These are phyloP conservation scores for Chironex yamaguchii DNA, from an alignment of 30 jellyfish, hydroid and myxozoan species.

Conservation along the genomic window DNA sequence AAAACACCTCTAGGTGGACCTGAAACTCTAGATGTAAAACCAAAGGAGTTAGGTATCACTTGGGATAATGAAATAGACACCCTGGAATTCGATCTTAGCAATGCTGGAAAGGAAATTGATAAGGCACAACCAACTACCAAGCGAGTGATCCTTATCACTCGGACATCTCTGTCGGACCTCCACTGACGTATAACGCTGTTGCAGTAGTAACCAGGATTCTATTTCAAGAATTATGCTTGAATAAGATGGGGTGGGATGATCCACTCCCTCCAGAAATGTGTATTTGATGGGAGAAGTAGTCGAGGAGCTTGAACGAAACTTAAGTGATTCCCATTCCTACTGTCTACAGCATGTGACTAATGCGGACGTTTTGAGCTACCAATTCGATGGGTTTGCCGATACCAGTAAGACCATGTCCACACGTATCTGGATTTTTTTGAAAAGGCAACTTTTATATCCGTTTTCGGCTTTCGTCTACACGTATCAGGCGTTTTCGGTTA, in stretches of 20 bases:
- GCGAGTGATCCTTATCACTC: not conserved
- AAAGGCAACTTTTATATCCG: too few relatives aligned
- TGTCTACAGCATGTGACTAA: too few relatives aligned
- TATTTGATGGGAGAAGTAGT: not conserved
- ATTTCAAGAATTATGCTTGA: not conserved
- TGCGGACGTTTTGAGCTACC: too few relatives aligned
- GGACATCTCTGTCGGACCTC: not conserved
- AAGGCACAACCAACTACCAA: not conserved
- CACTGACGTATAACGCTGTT: not conserved
- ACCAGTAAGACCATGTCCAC: too few relatives aligned
- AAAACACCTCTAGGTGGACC: conserved; percentile 18
- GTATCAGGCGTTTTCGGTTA: too few relatives aligned
- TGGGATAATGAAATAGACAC: conserved; percentile 41
- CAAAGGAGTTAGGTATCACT: conserved; percentile 35
- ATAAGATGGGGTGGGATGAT: conserved; percentile 8
- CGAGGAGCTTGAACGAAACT: not conserved
- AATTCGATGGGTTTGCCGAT: too few relatives aligned
- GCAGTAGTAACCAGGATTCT: not conserved
- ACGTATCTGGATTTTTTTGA: too few relatives aligned
- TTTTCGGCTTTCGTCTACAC: too few relatives aligned
- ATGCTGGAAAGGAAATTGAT: conserved; percentile 19
- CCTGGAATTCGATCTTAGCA: conserved; percentile 27
- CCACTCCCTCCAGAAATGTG: not conserved
- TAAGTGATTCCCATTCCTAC: too few relatives aligned
- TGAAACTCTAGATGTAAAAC: not conserved